phyloP scores from a whole-genome alignment of 2,888 invertebrate species.

The Bellardia pandia region DNA sequence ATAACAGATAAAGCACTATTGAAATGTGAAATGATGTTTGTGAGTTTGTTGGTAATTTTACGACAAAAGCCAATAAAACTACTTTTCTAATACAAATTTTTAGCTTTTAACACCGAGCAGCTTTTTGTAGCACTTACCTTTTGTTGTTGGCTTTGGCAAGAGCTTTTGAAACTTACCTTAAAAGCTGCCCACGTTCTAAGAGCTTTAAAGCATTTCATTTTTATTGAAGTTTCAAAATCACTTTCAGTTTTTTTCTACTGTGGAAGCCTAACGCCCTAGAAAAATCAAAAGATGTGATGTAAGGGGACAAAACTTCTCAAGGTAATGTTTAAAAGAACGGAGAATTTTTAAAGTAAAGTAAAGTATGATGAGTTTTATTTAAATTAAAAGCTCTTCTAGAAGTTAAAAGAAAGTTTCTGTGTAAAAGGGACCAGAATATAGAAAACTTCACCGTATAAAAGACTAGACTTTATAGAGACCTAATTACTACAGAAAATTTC shows the following conservation, averaged over 20 bases:
- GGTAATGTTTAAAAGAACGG: background rate
- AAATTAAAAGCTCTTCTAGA: no score
- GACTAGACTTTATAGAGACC: background rate
- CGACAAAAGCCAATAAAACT: slow-evolving; percentile 13
- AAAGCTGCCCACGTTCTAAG: background rate
- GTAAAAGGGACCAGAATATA: no score
- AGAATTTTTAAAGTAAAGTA: background rate
- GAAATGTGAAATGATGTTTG: slow-evolving; percentile 35
- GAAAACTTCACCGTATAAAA: no score
- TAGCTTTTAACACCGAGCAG: slow-evolving; percentile 44
- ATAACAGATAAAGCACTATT: slow-evolving; percentile 47
- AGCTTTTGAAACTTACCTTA: slow-evolving; percentile 44
- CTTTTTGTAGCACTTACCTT: slow-evolving; percentile 44
- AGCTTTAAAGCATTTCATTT: slow-evolving; percentile 58
- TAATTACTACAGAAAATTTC: background rate
- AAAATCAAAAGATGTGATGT: background rate
- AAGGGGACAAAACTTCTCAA: background rate
- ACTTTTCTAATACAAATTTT: slow-evolving; percentile 12
- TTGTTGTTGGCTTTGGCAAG: background rate
- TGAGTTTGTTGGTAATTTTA: background rate
- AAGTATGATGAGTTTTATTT: no score
- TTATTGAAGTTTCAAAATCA: slow-evolving; percentile 55
- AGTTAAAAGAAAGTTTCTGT: no score
- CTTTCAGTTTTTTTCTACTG: slow-evolving; percentile 32
- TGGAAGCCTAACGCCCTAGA: slow-evolving; percentile 32